Evolutionary conservation across 2,888 invertebrate genomes (phyloP), one percentile per base, ranked within the genome.

Genomic region (Scaptomyza polygonia): DNA sequence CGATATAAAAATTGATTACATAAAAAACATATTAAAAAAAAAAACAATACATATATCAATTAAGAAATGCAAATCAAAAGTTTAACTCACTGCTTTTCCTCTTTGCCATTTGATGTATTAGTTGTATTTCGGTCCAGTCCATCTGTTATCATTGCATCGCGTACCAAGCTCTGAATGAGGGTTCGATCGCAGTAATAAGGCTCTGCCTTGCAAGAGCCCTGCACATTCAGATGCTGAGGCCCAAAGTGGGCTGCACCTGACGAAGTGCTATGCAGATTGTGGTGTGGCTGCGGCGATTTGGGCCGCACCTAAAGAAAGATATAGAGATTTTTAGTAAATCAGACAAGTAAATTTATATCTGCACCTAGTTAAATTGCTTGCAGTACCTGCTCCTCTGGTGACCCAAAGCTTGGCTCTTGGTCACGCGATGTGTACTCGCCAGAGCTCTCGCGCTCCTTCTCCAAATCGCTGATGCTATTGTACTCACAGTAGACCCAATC

Each of bases 401-500:
- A 94, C 80, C 94, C 94, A 92, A 97, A 97, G 84, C 94, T 94
- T 58, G 91, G 91, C 73, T 91, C 91, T 77, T 91, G 91, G 80
- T 92, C 92, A 59, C 91, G 90, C 42, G 91, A 90, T n/a, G 75
- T 80, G 65, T 89, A 88, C 77, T 92, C 92, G 55, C 92, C 92
- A 54, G 92, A 92, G 77, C 88, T 92, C 72, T 92, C 92, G 62
- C 92, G 90, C 69, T 92, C 92, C 77, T 92, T 92, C 73, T 92
- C 92, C 85, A 96, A 95, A 54, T 96, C 96, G 32, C 95, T 95
- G 12, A 96, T 96, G 70, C 96, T 96, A 81, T 96, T 96, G 92
- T 97, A 97, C 92, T 97, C 97, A 91, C 97, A 97, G 92, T 97
- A 97, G 36, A 97, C 96, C 96, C 97, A 97, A 89, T 97, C 96